Base-by-base conservation (phyloP, 2,888 invertebrate genomes). In the Magallana nippona region DNA sequence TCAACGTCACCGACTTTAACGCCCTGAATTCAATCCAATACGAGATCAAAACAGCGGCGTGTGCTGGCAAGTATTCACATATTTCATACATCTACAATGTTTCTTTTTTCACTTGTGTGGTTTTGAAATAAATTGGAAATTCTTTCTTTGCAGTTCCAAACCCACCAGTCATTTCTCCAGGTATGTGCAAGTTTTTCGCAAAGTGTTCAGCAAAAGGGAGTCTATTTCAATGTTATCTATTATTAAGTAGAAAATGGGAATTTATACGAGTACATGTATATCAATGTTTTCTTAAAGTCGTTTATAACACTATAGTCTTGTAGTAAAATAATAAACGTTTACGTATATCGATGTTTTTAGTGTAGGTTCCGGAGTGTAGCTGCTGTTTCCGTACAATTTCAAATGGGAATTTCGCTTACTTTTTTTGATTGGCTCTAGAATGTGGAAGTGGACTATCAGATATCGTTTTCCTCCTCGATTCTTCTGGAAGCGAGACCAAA, bases 381-480 rank as follows among this genome's bases (percentile, higher is more conserved):
- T 58, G 17, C 58, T 17, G 15, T n/a, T n/a, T 13, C 17, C 13
- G n/a, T 5, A 58, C 15, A 58, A 10, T n/a, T 5, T 17, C 10
- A 60, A 60, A 11, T n/a, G 15, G 60, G 1, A 60, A n/a, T 60
- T 8, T 60, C 8, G 5, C n/a, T 11, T 60, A 17, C 13, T 44
- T 44, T 44, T 44, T 44, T 44, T n/a, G n/a, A 44, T 44, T 44
- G 55, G 17, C 83, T 84, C 19, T n/a, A 90, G 89, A 85, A 55
- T 90, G 90, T 82, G 87, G 88, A 57, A 81, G 62, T 5, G 63
- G 87, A 2, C 82, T 83, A 17, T 87, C 88, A 0, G 90, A 90
- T 71, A 89, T 90, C 57, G 86, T 88, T 11, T 90, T 90, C 81
- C 83, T 90, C 8, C 84, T 90, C 71, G 90, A 90, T 78, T 87